These are phyloP conservation scores for Amblyjoppa proteus DNA, from an alignment of 2,888 invertebrate genomes.

Conservation along the genomic window DNA sequence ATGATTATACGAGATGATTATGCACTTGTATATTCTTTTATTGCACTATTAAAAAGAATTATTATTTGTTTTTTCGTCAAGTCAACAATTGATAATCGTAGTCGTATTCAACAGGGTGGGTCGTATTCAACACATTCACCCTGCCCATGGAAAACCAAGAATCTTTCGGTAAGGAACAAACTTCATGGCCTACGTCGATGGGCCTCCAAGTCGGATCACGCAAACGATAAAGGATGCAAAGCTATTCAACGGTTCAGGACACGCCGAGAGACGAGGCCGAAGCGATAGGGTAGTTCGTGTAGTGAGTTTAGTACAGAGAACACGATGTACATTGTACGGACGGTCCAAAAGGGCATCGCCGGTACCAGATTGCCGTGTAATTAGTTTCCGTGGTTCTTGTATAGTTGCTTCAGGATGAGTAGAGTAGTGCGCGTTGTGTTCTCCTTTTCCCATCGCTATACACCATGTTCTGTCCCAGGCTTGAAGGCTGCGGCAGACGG, in stretches of 20 bases:
- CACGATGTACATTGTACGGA: constrained; percentile 30
- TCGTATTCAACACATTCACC: not conserved
- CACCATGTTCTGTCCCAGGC: constrained; percentile 22
- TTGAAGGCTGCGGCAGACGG: constrained; percentile 51
- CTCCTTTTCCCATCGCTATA: constrained; percentile 32
- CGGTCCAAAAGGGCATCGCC: constrained; percentile 57
- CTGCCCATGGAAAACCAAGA: not conserved
- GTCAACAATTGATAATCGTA: too few relatives aligned
- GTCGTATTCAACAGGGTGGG: not conserved
- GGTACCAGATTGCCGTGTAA: constrained; percentile 70
- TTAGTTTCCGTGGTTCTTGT: constrained; percentile 74
- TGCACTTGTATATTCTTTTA: too few relatives aligned
- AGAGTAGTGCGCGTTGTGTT: constrained; percentile 15
- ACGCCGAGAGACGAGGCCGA: constrained; percentile 8
- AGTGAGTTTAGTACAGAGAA: constrained; percentile 4
- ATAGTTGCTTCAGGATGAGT: constrained; percentile 45
- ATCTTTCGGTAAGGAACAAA: not conserved
- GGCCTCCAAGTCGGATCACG: not conserved
- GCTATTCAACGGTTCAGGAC: constrained; percentile 6
- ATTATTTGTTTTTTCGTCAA: too few relatives aligned
- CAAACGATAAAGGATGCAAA: not conserved
- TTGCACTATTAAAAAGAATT: too few relatives aligned
- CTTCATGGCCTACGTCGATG: not conserved
- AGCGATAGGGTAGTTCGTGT: constrained; percentile 19
- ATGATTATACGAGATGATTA: too few relatives aligned